Evolutionary conservation across 2,113 vertebrate species (phyloP).

Genomic region (Alethe castanea): DNA sequence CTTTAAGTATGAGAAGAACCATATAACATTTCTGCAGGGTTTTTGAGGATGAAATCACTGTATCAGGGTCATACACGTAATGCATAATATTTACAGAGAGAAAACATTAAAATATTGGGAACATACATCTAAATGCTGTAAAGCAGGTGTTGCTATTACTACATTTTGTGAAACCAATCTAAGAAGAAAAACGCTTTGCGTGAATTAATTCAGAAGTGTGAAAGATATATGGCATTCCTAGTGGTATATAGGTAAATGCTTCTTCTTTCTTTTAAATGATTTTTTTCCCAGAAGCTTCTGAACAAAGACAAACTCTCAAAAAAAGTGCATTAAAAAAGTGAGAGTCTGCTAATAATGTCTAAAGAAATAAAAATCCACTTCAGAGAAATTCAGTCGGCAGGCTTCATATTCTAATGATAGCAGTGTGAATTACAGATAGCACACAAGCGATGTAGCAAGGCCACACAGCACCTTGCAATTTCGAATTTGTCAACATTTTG

Average conservation of each 20-base stretch:
- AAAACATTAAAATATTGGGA: not conserved
- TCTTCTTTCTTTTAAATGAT: not conserved
- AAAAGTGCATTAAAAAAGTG: not conserved
- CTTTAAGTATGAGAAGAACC: not conserved
- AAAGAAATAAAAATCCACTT: slow-evolving; percentile 27
- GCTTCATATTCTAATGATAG: slow-evolving; percentile 3
- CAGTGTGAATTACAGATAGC: slow-evolving; percentile 34
- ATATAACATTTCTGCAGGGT: not conserved
- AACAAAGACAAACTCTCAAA: not conserved
- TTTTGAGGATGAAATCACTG: not conserved
- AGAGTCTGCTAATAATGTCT: slow-evolving; percentile 19
- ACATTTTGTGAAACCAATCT: not conserved
- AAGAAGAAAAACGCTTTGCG: not conserved
- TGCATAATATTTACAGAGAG: not conserved
- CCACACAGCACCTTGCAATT: slow-evolving; percentile 31
- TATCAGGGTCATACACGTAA: not conserved
- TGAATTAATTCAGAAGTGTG: not conserved
- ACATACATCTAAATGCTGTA: not conserved
- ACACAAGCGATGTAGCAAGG: not conserved
- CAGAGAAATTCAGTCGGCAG: not conserved
- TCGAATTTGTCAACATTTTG: slow-evolving; percentile 30
- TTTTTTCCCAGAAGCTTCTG: slow-evolving; percentile 21
- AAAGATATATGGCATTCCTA: not conserved
- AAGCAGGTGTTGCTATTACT: not conserved
- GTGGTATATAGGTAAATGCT: not conserved